Evolutionary conservation across 2,888 invertebrate species (phyloP), one percentile per base, ranked within the genome.

Genomic region (Dromius quadrimaculatus): DNA sequence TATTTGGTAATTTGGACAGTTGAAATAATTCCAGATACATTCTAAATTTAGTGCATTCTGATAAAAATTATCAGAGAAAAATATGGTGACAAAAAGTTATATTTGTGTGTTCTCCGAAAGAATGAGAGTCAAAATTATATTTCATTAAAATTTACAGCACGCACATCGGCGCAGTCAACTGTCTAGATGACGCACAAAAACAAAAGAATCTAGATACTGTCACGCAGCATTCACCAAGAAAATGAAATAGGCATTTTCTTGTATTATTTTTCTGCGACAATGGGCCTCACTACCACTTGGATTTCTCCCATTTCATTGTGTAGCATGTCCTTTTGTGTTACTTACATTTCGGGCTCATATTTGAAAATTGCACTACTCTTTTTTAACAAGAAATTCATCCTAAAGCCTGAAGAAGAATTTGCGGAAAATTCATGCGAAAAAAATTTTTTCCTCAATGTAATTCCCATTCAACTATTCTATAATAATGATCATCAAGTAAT

Each of bases 141-240:
- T 63, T 63, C 63, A 63, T 63, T 63, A 63, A 23, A 63, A 63
- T 41, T 63, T 63, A 63, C 43, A 45, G 32, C 45, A 59, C 36
- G 36, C 59, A 47, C 47, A 36, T 19, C 20, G 5, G n/a, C n/a
- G 23, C 36, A 19, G n/a, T 47, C n/a, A 1, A 13, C 13, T 57
- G 34, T 57, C 34, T 57, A 63, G 43, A 43, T 63, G 41, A 63
- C 41, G 43, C 43, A 63, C 41, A 43, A 9, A 63, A 63, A 63
- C 63, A 63, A 45, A 63, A 63, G 63, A 63, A 63, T 23, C 22
- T 15, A 41, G 45, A 63, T 63, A 63, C 41, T 63, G 63, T 63
- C 63, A 45, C 63, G 41, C 22, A 28, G 17, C 17, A 62, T 63
- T 63, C 63, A 63, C 45, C 6, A 28, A 43, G 63, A 63, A 62